These are phyloP conservation scores for Jaculus jaculus DNA, from an alignment of 2,113 vertebrate species.

Conservation along the genomic window DNA sequence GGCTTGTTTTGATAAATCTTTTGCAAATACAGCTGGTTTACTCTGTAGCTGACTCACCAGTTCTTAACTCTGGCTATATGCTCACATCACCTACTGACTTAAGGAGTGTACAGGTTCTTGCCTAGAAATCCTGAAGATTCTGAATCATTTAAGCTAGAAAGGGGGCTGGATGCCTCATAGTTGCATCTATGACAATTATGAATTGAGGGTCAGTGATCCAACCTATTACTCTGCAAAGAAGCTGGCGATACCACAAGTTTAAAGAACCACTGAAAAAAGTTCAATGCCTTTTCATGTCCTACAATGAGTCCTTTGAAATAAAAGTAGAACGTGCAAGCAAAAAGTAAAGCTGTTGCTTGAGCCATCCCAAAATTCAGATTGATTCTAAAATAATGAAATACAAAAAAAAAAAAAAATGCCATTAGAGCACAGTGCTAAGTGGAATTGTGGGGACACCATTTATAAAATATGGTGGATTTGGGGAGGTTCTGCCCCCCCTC, in stretches of 20 bases:
- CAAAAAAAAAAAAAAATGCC: conserved; percentile 34
- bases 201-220: conserved; percentile 22
- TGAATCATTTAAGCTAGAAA: neutral
- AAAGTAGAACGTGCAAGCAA: conserved; percentile 30
- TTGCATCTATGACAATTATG: neutral
- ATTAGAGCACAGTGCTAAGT: conserved; percentile 58
- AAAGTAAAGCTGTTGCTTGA: conserved; percentile 45
- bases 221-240: neutral
- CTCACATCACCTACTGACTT: conserved; percentile 44
- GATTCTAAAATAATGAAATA: conserved; percentile 58
- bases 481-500: neutral
- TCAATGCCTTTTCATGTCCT: conserved; percentile 32
- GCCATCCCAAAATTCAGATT: conserved; percentile 52
- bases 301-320: conserved; percentile 47
- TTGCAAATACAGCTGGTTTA: conserved; percentile 47
- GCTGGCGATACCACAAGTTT: neutral
- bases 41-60: conserved; percentile 3
- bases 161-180: neutral
- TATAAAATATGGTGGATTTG: conserved; percentile 55
- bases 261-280: conserved; percentile 14
- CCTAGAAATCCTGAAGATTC: neutral
- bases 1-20: conserved; percentile 59
- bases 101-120: neutral
- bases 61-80: conserved; percentile 29
- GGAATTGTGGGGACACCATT: conserved; percentile 57